Conservation (phyloP, 2,113 vertebrate species). For the Cyrtonyx montezumae region DNA sequence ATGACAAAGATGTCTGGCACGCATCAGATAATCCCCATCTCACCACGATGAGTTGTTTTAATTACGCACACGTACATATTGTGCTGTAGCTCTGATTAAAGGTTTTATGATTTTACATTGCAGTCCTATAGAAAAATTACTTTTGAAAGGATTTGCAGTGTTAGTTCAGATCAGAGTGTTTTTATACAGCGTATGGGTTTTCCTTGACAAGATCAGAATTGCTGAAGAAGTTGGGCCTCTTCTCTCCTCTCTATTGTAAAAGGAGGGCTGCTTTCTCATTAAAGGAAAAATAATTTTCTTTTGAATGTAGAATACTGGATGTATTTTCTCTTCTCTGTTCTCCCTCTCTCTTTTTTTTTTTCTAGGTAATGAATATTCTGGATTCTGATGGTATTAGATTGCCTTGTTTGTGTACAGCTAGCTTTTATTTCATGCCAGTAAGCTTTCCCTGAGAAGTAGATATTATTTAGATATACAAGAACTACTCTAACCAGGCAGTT, state of each 20-base stretch:
- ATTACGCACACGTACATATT: not conserved
- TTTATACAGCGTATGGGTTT: fast-evolving
- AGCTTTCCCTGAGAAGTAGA: not conserved
- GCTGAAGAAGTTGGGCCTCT: fast-evolving
- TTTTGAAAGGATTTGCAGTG: not conserved
- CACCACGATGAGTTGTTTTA: not conserved
- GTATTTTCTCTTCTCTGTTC: fast-evolving
- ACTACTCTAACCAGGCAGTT: not conserved
- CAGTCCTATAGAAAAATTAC: not conserved
- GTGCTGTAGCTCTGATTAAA: not conserved
- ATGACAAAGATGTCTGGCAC: not conserved
- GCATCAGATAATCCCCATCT: not conserved
- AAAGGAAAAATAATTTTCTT: fast-evolving
- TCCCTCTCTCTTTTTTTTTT: not conserved
- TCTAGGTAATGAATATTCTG: not conserved
- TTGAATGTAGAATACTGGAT: fast-evolving
- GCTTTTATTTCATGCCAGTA: not conserved
- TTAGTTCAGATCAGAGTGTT: not conserved
- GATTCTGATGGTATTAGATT: not conserved
- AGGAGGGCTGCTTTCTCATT: fast-evolving
- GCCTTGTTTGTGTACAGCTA: not conserved
- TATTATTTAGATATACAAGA: slow-evolving; percentile 6
- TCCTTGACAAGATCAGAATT: not conserved
- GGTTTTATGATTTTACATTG: not conserved
- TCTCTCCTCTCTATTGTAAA: fast-evolving